Base-by-base conservation (phyloP, 2,888 invertebrate species). In the Leucophenga montana region DNA sequence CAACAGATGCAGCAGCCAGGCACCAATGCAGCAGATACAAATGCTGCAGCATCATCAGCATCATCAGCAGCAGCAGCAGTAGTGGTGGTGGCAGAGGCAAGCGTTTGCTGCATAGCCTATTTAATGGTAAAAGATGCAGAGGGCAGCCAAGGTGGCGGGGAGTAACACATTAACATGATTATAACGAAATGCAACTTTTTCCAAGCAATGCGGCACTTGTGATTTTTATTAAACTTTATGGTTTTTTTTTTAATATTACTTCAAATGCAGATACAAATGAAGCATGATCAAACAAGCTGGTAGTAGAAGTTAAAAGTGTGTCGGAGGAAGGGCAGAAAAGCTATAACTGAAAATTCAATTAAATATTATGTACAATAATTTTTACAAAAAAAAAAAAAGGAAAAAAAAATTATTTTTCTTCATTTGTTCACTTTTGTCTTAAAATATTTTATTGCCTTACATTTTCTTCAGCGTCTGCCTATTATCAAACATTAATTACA, bases 361-460 rank as follows among this genome's bases (percentile, higher is more conserved):
- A 84, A 81, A 81, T 83, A 83, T 80, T 84, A 16, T 39, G 39
- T 39, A 84, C 83, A 84, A 81, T 79, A 82, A 83, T 83, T 80
- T 84, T 68, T 70, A 65, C 75, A 20, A 39, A 65, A 14, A 61
- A 31, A 61, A 39, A 31, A 62, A 62, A 39, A 62, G 6, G n/a
- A 39, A 39, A 39, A 6, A 11, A 56, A 56, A 56, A 27, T 56
- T 56, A 56, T 56, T 18, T 33, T 33, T 33, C 33, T 5, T 8
- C 8, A 11, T 39, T 39, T 39, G 8, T 39, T 5, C 20, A 20
- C 11, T 57, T 57, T 22, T n/a, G 27, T 57, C 22, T 57, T 14
- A 27, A 20, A 20, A 16, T 31, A 33, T n/a, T 31, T 31, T n/a
- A 27, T 31, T 57, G 27, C 57, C n/a, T 57, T 31, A 22, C 22